These are phyloP conservation scores for Podocnemis expansa DNA, from an alignment of 2,113 vertebrate species.

Conservation along the genomic window DNA sequence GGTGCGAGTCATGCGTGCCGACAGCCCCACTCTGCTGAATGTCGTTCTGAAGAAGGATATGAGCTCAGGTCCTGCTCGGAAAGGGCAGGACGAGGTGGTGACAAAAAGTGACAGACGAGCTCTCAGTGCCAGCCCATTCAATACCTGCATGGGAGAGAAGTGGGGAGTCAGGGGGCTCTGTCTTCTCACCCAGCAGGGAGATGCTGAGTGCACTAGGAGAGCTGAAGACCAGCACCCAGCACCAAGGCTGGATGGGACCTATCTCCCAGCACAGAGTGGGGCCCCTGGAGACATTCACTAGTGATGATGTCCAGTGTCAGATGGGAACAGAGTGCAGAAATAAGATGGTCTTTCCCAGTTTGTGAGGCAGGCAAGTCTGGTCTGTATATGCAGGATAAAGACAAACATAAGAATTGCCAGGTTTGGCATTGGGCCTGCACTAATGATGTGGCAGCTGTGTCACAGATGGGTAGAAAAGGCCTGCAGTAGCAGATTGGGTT, in stretches of 20 bases:
- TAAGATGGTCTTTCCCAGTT: neutral
- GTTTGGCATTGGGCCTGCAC: neutral
- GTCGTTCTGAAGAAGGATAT: neutral
- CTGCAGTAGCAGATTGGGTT: neutral
- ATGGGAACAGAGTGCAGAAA: neutral
- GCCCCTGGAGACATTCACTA: neutral
- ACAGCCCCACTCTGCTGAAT: neutral
- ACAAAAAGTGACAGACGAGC: neutral
- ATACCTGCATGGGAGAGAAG: neutral
- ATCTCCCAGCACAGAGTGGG: neutral
- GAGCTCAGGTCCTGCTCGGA: neutral
- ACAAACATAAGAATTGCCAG: neutral
- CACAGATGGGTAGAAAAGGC: neutral
- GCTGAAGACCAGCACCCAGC: no score
- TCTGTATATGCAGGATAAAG: neutral
- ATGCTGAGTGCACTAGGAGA: neutral
- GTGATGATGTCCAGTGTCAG: neutral
- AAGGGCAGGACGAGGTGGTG: neutral
- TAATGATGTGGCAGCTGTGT: neutral
- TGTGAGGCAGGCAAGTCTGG: neutral
- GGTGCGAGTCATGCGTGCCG: neutral
- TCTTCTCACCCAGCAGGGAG: neutral
- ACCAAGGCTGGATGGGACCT: neutral
- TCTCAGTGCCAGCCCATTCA: neutral
- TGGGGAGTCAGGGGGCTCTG: neutral